Conservation (phyloP, 2,113 vertebrate species). For the Eolophus roseicapilla region DNA sequence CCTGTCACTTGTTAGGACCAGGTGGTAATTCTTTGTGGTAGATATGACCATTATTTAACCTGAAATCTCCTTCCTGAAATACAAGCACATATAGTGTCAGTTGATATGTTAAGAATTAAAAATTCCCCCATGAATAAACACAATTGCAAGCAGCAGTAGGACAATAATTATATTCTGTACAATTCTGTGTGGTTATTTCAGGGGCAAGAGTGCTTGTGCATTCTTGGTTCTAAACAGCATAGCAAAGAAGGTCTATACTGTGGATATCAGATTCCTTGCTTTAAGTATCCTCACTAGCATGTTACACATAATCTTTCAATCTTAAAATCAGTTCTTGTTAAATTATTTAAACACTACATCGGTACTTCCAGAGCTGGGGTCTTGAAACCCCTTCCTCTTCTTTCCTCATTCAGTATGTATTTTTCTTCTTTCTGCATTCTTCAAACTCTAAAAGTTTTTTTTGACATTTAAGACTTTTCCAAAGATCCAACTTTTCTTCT, state of each 20-base stretch:
- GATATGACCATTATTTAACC: background rate
- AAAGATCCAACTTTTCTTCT: background rate
- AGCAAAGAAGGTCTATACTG: background rate
- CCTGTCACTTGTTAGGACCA: background rate
- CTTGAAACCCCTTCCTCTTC: background rate
- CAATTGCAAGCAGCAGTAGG: background rate
- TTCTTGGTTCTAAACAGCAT: background rate
- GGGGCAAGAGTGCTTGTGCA: background rate
- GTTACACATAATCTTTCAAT: background rate
- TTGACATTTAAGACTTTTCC: background rate
- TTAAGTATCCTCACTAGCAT: background rate
- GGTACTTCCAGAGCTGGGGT: background rate
- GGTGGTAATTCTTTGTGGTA: background rate
- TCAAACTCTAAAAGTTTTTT: background rate
- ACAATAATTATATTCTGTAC: background rate
- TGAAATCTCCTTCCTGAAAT: background rate
- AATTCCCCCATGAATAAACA: background rate
- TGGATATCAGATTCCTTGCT: background rate
- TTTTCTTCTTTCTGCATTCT: background rate
- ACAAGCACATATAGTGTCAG: background rate
- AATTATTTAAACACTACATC: background rate
- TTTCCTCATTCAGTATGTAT: background rate
- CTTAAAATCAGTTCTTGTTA: background rate
- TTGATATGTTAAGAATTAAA: background rate
- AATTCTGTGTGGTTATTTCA: background rate